phyloP scores from a whole-genome alignment of 2,888 invertebrate genomes.

The Ariolimax columbianus region DNA sequence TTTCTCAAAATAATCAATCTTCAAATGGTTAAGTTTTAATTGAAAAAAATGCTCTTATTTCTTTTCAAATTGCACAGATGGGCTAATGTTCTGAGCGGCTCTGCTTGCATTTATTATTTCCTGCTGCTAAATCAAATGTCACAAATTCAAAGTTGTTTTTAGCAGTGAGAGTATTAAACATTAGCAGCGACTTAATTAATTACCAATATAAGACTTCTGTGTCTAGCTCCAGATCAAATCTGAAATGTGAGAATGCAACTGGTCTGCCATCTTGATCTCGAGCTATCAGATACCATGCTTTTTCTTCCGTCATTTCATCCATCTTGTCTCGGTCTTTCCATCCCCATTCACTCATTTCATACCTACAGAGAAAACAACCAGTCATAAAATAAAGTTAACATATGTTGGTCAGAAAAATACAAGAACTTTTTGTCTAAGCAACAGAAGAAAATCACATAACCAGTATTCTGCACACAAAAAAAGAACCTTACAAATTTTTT shows the following conservation, averaged over 20 bases:
- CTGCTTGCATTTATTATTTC: neutral
- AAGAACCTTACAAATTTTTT: no score
- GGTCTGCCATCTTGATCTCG: conserved; percentile 75
- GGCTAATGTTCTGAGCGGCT: no score
- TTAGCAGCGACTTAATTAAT: neutral
- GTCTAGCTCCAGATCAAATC: conserved; percentile 90
- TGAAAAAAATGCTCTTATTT: no score
- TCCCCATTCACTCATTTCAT: conserved; percentile 88
- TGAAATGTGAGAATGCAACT: conserved; percentile 88
- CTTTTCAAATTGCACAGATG: no score
- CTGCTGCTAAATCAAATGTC: neutral
- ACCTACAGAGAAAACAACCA: conserved; percentile 69
- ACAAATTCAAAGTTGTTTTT: neutral
- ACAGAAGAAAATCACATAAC: no score
- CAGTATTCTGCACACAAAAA: no score
- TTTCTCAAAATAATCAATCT: no score
- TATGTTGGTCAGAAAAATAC: no score
- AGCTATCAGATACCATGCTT: conserved; percentile 86
- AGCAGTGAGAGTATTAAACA: neutral
- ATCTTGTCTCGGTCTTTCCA: conserved; percentile 87
- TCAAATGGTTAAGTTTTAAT: no score
- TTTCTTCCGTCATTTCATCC: conserved; percentile 86
- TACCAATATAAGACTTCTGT: conserved; percentile 88
- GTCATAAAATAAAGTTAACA: neutral
- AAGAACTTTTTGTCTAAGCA: no score